Conservation (phyloP, 37 sponge, comb jelly and placozoan species). For the Aplysina aerophoba region DNA sequence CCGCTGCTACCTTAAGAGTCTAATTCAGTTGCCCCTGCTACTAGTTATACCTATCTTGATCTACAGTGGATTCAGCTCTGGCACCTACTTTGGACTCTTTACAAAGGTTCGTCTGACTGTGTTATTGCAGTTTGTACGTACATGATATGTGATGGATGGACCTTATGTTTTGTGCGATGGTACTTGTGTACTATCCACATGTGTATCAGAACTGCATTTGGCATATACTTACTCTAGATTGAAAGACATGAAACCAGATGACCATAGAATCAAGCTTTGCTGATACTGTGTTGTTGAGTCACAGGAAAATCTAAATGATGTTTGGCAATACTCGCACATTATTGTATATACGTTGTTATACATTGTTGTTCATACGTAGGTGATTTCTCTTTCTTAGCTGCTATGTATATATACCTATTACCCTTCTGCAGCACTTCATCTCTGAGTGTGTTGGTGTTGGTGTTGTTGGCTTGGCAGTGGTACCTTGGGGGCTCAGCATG, state of each 20-base stretch:
- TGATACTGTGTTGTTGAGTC: too few relatives aligned
- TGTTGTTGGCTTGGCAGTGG: conserved; percentile 52
- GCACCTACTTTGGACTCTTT: background rate
- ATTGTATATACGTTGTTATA: too few relatives aligned
- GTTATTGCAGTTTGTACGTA: background rate
- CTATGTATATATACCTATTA: background rate
- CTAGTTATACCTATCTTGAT: background rate
- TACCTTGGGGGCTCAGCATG: conserved; percentile 46
- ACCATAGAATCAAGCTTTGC: too few relatives aligned
- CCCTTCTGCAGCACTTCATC: conserved; percentile 8
- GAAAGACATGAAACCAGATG: too few relatives aligned
- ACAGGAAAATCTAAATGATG: too few relatives aligned
- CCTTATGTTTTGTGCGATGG: background rate
- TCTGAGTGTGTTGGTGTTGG: conserved; percentile 61
- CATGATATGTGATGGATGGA: background rate
- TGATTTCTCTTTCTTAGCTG: too few relatives aligned
- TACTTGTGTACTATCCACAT: too few relatives aligned
- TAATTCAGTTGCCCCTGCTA: background rate
- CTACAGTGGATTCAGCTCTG: background rate
- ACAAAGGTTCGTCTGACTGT: background rate
- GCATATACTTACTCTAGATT: too few relatives aligned
- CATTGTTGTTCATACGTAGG: too few relatives aligned
- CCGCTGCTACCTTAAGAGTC: too few relatives aligned
- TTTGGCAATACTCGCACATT: too few relatives aligned
- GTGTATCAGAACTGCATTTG: too few relatives aligned